These are phyloP conservation scores for Euwallacea similis DNA, from an alignment of 1,140 invertebrate species.

Conservation along the genomic window DNA sequence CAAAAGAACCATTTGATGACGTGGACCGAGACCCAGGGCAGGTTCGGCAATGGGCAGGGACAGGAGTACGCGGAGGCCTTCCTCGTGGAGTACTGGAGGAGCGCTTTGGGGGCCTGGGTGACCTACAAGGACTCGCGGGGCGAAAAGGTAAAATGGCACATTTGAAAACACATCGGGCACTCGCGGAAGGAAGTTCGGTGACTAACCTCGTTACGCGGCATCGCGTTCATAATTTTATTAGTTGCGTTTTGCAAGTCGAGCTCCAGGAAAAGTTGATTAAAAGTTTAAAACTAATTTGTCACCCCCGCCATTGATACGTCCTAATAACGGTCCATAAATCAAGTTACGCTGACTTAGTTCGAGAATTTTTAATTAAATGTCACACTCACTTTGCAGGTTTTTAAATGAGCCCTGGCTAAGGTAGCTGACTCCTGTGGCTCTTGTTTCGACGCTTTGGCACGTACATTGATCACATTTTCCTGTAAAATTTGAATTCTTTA, in stretches of 20 bases:
- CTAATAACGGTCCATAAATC: conserved; percentile 45
- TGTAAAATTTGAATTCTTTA: too few relatives aligned
- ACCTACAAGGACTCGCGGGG: conserved; percentile 77
- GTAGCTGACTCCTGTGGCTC: too few relatives aligned
- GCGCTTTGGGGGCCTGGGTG: conserved; percentile 70
- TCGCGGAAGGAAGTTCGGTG: background rate
- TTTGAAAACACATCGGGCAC: background rate
- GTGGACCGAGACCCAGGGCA: conserved; percentile 86
- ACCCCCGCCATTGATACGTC: conserved; percentile 42
- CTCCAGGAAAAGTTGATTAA: conserved; percentile 45
- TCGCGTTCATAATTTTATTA: conserved; percentile 44
- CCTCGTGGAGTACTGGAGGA: conserved; percentile 82
- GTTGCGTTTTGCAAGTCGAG: conserved; percentile 41
- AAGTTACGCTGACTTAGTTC: conserved; percentile 38
- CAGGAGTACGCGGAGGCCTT: conserved; percentile 86
- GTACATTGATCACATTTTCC: too few relatives aligned
- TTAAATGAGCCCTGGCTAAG: too few relatives aligned
- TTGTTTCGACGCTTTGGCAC: too few relatives aligned
- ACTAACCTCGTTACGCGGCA: conserved; percentile 22
- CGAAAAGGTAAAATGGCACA: conserved; percentile 61
- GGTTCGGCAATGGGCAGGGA: conserved; percentile 92
- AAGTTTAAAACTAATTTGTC: conserved; percentile 47
- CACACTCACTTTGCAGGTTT: conserved; percentile 31
- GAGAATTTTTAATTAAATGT: conserved; percentile 44
- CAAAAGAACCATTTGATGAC: conserved; percentile 77